These are phyloP conservation scores for Euura saliciscinereae DNA, from an alignment of 1,140 invertebrate genomes.

Conservation along the genomic window DNA sequence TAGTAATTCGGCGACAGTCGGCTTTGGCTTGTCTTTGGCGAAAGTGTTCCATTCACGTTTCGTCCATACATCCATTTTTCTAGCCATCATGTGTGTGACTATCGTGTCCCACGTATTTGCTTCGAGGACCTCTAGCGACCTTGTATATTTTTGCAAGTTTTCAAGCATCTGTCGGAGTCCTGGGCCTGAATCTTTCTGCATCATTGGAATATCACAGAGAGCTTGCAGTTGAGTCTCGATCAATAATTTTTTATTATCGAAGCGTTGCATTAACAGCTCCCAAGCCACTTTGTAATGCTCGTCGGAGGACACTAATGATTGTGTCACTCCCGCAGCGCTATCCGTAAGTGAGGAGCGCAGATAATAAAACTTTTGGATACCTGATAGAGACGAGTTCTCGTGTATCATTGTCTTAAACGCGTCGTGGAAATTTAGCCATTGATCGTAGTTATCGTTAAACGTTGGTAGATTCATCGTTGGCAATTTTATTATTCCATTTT, in stretches of 20 bases:
- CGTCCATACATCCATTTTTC: background rate
- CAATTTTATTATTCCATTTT: slow-evolving; percentile 10
- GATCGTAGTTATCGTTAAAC: slow-evolving; percentile 21
- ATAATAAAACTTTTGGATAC: slow-evolving; percentile 33
- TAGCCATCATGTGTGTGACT: background rate
- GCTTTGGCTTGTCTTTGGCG: background rate
- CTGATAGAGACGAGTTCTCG: background rate
- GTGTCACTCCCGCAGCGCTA: slow-evolving; percentile 16
- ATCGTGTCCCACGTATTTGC: background rate
- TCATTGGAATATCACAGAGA: slow-evolving; percentile 27
- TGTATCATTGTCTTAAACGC: slow-evolving; percentile 26
- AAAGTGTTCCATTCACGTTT: background rate
- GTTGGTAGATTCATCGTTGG: slow-evolving; percentile 21
- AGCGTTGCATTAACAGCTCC: slow-evolving; percentile 31
- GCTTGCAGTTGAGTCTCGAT: slow-evolving; percentile 34
- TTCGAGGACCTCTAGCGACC: slow-evolving; percentile 24
- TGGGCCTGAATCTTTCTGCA: slow-evolving; percentile 31
- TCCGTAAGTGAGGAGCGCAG: slow-evolving; percentile 22
- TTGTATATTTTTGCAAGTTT: slow-evolving; percentile 29
- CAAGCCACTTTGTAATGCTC: slow-evolving; percentile 29
- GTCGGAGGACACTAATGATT: slow-evolving; percentile 20
- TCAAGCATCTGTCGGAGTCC: slow-evolving; percentile 31
- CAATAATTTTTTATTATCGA: slow-evolving; percentile 38
- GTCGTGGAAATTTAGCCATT: slow-evolving; percentile 28
- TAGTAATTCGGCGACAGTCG: slow-evolving; percentile 16